A percentile compares a stretch with the other conserved stretches of the same genome.
Evolutionary conservation across 1,140 invertebrate species (phyloP).

Genomic region (Brachionus plicatilis): DNA sequence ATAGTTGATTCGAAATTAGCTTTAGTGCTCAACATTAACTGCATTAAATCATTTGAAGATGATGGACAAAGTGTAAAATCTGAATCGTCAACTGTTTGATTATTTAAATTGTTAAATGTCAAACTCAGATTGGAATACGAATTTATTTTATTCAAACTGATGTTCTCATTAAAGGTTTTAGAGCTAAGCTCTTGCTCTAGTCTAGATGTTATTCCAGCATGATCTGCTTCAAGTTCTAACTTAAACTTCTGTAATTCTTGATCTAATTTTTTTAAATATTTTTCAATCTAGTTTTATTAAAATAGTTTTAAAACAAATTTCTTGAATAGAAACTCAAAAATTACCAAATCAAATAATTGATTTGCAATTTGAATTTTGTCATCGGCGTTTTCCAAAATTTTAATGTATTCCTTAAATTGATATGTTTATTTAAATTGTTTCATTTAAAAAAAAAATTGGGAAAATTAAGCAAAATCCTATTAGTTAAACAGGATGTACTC

Average conservation of each 20-base stretch:
- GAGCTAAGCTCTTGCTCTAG: conserved; percentile 67
- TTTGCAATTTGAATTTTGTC: conserved; percentile 77
- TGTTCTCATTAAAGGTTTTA: background rate
- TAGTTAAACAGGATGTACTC: too few relatives aligned
- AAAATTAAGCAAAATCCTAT: background rate
- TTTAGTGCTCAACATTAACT: background rate
- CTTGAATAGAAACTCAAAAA: background rate
- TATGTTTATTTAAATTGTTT: background rate
- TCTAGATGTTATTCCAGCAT: conserved; percentile 92
- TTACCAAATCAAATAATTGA: conserved; percentile 81
- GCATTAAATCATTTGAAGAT: background rate
- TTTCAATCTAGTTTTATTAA: conserved; percentile 61
- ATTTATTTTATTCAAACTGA: background rate
- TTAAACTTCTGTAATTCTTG: conserved; percentile 92
- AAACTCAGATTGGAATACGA: background rate
- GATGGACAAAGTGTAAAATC: conserved; percentile 10
- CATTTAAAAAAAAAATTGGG: background rate
- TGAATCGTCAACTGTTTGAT: background rate
- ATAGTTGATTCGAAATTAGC: background rate
- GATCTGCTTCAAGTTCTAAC: conserved; percentile 94
- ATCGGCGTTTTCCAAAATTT: conserved; percentile 86
- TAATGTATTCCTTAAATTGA: conserved; percentile 70
- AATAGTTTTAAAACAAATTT: background rate
- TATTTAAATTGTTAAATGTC: conserved; percentile 7
- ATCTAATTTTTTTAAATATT: conserved; percentile 83